A percentile compares a stretch with the other conserved stretches of the same genome.
Conservation (phyloP, 2,888 invertebrate species). For the Netelia fuscicornis region DNA sequence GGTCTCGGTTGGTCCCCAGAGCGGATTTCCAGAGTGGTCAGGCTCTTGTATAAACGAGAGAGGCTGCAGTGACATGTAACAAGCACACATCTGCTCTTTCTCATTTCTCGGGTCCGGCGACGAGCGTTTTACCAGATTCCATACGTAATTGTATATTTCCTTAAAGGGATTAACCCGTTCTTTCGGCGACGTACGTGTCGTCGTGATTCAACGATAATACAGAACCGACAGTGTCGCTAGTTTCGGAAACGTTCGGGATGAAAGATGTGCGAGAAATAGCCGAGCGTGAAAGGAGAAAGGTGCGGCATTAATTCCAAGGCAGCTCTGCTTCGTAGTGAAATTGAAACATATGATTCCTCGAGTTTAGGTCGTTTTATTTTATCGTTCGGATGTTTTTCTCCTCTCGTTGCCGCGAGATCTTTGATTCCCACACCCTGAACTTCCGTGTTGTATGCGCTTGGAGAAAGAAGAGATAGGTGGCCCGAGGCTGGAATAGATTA, state of each 20-base stretch:
- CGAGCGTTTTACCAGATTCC: slow-evolving; percentile 43
- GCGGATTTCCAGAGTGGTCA: too few relatives aligned
- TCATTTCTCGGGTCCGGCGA: neutral
- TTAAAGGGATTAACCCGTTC: slow-evolving; percentile 23
- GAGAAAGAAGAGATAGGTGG: too few relatives aligned
- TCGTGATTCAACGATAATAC: slow-evolving; percentile 38
- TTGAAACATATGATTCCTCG: neutral
- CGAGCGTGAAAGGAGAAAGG: slow-evolving; percentile 44
- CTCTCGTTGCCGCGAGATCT: neutral
- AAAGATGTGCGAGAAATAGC: slow-evolving; percentile 17
- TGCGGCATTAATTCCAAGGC: slow-evolving; percentile 1
- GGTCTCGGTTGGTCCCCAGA: too few relatives aligned
- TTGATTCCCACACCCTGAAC: too few relatives aligned
- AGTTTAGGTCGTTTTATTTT: too few relatives aligned
- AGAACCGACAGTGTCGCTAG: slow-evolving; percentile 6
- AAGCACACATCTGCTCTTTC: neutral
- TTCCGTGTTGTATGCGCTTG: too few relatives aligned
- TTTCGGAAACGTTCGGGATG: slow-evolving; percentile 31
- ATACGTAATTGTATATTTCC: slow-evolving; percentile 47
- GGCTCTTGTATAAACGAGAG: neutral
- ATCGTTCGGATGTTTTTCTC: neutral
- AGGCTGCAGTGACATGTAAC: slow-evolving; percentile 4
- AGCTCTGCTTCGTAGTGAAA: neutral
- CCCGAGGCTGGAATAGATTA: too few relatives aligned
- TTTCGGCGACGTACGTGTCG: slow-evolving; percentile 12